Base-by-base conservation (phyloP, 2,888 invertebrate genomes). In the Mythimna ferrago region DNA sequence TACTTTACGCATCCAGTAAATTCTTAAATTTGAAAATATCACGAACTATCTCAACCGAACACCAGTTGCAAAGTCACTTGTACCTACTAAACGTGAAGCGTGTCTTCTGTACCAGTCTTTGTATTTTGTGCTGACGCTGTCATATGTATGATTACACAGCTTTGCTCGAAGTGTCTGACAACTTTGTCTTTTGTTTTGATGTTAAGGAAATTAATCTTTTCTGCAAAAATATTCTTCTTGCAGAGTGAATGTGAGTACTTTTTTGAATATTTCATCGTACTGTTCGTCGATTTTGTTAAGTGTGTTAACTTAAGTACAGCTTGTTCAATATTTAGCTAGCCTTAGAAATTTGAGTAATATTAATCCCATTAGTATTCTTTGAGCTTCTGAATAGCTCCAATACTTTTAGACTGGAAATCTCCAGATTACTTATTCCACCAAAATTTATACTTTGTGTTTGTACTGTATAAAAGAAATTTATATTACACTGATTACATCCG, bases 71-170 rank as follows among this genome's bases (percentile, higher is more conserved):
- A 19, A 14, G 11, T 10, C 26, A 6, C 21, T 44, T 57, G 19
- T 3, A 35, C 14, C 21, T 1, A 48, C 48, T 14, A 2, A 53
- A 19, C 10, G 5, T 60, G 21, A 19, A 44, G 2, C 1, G 1
- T 53, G 6, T 58, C 51, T 53, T 73, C 77, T 73, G 58, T 5
- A 16, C 0, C 1, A 48, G 6, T 16, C 16, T 19, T 6, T 67
- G 1, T 58, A n/a, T 44, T 35, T 10, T 58, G n/a, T 44, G 11
- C 41, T n/a, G 66, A 26, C 9, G 60, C 67, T 74, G 68, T 78
- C 66, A 69, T 78, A 75, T 86, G 76, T 83, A 83, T 77, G 86
- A 86, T 86, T 77, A 78, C 69, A 41, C 21, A 78, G 67, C 77
- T 62, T 71, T 78, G 63, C 78, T 72, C 68, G 61, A 84, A 81